Evolutionary conservation across 2,113 vertebrate genomes (phyloP).

Genomic region (Varanus komodoensis): DNA sequence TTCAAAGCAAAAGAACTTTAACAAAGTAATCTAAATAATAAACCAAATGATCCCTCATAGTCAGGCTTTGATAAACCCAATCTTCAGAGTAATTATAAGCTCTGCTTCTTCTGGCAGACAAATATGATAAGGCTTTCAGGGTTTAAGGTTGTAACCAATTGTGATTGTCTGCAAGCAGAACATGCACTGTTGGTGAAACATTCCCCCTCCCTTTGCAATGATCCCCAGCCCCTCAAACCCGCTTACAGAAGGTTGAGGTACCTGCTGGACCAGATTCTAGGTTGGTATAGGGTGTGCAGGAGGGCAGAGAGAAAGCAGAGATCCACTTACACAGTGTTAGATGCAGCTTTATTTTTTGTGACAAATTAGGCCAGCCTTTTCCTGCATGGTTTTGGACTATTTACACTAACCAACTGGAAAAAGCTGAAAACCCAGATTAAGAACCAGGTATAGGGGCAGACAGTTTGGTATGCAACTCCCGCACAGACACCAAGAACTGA

Average conservation of each 20-base stretch:
- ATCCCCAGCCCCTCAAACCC: neutral
- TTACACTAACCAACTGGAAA: neutral
- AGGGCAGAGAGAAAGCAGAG: neutral
- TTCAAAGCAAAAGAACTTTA: neutral
- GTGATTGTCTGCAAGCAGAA: neutral
- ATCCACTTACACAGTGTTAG: no score
- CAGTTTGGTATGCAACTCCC: no score
- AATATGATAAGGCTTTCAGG: neutral
- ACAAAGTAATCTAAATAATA: neutral
- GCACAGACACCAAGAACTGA: neutral
- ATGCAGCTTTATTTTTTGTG: no score
- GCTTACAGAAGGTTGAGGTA: neutral
- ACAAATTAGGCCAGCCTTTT: no score
- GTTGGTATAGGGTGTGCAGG: no score
- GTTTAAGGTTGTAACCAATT: neutral
- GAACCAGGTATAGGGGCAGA: neutral
- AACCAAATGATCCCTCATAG: neutral
- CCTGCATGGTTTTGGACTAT: no score
- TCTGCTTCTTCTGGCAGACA: neutral
- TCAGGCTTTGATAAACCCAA: neutral
- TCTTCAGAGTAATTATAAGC: neutral
- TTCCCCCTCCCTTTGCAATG: neutral
- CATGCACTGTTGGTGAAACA: neutral
- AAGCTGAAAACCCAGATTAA: neutral
- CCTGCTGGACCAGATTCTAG: neutral